Conservation (phyloP, 2,113 vertebrate species). For the Paraplagusia blochii region DNA sequence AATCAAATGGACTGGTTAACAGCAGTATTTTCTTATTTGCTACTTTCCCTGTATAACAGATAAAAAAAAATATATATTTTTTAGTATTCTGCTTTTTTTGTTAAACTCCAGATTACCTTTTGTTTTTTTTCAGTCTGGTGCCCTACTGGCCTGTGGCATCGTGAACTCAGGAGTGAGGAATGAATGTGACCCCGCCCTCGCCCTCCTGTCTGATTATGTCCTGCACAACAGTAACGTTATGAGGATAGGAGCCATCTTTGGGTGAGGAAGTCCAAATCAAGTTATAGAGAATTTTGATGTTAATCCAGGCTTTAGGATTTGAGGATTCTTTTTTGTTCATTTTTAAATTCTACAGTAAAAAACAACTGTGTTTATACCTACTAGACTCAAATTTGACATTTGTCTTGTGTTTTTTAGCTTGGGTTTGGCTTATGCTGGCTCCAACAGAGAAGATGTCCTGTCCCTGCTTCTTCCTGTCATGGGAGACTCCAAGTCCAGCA, state of each 20-base stretch:
- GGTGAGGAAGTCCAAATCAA: constrained; percentile 73
- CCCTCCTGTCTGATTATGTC: constrained; percentile 94
- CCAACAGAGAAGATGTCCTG: constrained; percentile 94
- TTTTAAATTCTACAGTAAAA: too few species aligned
- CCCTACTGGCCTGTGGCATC: constrained; percentile 94
- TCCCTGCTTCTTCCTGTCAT: constrained; percentile 96
- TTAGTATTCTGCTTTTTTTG: too few species aligned
- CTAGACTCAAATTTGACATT: too few species aligned
- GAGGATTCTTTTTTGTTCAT: too few species aligned
- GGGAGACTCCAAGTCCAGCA: constrained; percentile 97
- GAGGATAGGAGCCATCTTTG: constrained; percentile 98
- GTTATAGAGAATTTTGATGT: neutral
- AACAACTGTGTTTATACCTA: too few species aligned
- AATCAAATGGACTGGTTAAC: neutral
- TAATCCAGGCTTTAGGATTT: neutral
- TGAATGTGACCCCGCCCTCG: constrained; percentile 95
- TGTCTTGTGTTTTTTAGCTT: constrained; percentile 76
- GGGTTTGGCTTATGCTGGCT: constrained; percentile 93
- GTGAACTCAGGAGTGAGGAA: constrained; percentile 98
- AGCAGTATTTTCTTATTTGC: neutral
- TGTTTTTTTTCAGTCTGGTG: neutral
- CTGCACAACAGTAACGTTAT: constrained; percentile 97
- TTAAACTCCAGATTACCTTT: too few species aligned
- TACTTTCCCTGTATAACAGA: neutral
- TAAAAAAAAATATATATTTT: neutral